Percentiles rank a stretch among this genome's conserved stretches.
Conservation (phyloP, 2,113 vertebrate species). For the Phyllopteryx taeniolatus region DNA sequence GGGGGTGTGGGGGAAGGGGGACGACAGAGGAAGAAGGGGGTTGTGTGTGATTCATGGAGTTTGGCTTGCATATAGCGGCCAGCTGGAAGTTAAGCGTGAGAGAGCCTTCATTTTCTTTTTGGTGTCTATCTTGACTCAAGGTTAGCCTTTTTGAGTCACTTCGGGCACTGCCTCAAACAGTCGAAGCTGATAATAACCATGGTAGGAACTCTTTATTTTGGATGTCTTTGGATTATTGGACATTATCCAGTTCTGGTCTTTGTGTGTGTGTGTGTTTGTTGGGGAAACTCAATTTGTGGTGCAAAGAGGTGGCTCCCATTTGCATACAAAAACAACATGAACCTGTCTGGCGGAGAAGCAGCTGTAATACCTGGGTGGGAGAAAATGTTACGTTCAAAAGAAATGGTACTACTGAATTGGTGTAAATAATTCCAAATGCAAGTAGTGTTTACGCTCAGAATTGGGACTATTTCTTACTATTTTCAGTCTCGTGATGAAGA, state of each 20-base stretch:
- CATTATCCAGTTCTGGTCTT: background rate
- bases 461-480: no score
- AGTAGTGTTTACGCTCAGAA: background rate
- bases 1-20: constrained; percentile 43
- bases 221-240: constrained; percentile 7
- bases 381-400: background rate
- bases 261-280: background rate
- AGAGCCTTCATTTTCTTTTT: constrained; percentile 46
- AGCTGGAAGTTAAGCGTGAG: constrained; percentile 41
- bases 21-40: constrained; percentile 48
- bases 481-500: background rate
- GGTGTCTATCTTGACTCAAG: constrained; percentile 53
- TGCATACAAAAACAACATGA: background rate
- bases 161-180: constrained; percentile 40
- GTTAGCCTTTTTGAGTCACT: constrained; percentile 34
- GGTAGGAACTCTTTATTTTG: constrained; percentile 3
- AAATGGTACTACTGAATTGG: background rate
- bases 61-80: constrained; percentile 35
- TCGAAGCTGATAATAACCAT: constrained; percentile 5
- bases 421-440: background rate
- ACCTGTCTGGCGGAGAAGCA: background rate
- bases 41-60: constrained; percentile 45
- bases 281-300: background rate
- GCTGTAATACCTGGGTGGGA: background rate
- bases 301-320: background rate